phyloP scores from a whole-genome alignment of 2,113 vertebrate species.

The Proteles cristata region DNA sequence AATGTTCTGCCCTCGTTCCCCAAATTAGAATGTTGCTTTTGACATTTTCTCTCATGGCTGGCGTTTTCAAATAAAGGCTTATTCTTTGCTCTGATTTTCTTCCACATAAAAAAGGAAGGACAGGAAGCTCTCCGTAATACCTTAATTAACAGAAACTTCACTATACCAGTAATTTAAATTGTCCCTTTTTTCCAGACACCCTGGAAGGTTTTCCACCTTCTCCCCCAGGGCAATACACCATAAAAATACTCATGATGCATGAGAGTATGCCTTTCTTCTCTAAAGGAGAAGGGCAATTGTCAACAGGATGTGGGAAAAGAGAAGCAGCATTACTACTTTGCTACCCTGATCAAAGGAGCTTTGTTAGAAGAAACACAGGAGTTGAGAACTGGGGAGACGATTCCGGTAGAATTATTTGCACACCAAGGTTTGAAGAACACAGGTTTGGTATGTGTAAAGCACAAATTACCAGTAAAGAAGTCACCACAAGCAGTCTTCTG shows the following conservation, averaged over 20 bases:
- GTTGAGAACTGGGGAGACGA: background rate
- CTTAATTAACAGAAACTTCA: slow-evolving; percentile 8
- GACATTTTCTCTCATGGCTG: background rate
- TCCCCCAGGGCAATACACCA: background rate
- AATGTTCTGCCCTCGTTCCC: background rate
- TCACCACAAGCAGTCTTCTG: background rate
- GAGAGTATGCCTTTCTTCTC: background rate
- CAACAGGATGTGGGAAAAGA: background rate
- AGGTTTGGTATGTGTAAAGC: background rate
- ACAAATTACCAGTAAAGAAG: background rate
- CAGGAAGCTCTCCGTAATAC: background rate
- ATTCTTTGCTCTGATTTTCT: slow-evolving; percentile 29
- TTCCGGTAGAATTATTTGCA: background rate
- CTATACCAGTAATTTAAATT: background rate
- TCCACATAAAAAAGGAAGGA: background rate
- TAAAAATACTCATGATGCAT: background rate
- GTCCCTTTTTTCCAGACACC: background rate
- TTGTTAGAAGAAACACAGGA: background rate
- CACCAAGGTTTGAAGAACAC: background rate
- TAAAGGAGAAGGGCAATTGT: background rate
- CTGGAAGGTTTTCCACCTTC: background rate
- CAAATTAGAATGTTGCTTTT: background rate
- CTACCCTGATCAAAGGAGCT: background rate
- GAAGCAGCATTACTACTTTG: background rate
- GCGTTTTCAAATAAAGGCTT: slow-evolving; percentile 1